Conservation (phyloP, 1,140 invertebrate species). For the Laupala kohalensis region DNA sequence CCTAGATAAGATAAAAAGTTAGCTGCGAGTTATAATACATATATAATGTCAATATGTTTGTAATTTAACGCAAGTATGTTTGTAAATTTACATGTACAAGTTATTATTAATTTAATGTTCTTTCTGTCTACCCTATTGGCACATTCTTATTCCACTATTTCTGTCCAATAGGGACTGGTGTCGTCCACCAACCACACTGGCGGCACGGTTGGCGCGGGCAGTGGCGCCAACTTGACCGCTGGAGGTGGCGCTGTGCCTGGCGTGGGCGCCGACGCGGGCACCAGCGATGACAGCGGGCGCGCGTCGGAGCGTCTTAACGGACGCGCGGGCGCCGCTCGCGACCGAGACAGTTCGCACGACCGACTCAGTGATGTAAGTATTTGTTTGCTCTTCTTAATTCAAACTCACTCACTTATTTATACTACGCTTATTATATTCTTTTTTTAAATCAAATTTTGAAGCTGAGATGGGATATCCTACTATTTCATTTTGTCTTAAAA, state of each 20-base stretch:
- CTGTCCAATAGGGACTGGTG: not conserved
- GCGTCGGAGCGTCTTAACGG: slow-evolving; percentile 60
- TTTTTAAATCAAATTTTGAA: not conserved
- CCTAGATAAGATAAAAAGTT: too few relatives aligned
- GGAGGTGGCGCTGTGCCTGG: too few relatives aligned
- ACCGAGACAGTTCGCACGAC: slow-evolving; percentile 60
- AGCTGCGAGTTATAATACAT: too few relatives aligned
- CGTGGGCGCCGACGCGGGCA: slow-evolving; percentile 37
- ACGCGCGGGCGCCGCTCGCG: slow-evolving; percentile 48
- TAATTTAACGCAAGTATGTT: too few relatives aligned
- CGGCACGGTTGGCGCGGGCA: too few relatives aligned
- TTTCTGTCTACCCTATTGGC: too few relatives aligned
- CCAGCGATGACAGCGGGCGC: slow-evolving; percentile 62
- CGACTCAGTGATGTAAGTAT: slow-evolving; percentile 63
- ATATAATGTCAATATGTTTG: too few relatives aligned
- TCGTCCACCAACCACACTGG: not conserved
- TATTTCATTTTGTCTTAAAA: too few relatives aligned
- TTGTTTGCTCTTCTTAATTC: not conserved
- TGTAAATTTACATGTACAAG: too few relatives aligned
- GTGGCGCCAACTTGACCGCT: too few relatives aligned
- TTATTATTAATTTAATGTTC: too few relatives aligned
- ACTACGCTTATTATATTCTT: not conserved
- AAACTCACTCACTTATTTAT: not conserved
- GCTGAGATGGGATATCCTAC: not conserved
- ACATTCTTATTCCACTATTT: too few relatives aligned